phyloP scores from a whole-genome alignment of 1,140 invertebrate genomes.

The Heliothis virescens region DNA sequence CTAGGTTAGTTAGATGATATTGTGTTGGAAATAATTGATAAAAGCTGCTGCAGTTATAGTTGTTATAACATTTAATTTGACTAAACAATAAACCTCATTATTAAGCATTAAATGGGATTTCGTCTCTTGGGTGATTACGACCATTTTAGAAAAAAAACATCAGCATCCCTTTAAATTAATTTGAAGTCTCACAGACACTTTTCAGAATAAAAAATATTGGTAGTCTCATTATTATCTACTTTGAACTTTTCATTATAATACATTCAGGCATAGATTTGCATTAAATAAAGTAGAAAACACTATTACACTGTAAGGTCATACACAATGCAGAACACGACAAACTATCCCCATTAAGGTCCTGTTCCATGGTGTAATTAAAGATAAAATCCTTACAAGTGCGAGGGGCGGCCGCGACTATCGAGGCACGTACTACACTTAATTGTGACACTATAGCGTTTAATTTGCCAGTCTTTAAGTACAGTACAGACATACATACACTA shows the following conservation, averaged over 20 bases:
- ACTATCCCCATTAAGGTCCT: background rate
- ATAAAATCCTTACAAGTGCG: constrained; percentile 17
- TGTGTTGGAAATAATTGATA: background rate
- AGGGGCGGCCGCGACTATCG: background rate
- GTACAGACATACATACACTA: too few relatives aligned
- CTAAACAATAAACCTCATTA: too few relatives aligned
- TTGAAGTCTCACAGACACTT: too few relatives aligned
- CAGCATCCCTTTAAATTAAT: too few relatives aligned
- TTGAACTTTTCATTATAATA: too few relatives aligned
- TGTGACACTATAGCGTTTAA: background rate
- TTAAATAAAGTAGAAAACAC: too few relatives aligned
- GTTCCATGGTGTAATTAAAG: background rate
- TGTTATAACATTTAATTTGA: background rate
- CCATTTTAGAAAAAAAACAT: background rate
- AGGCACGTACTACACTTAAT: constrained; percentile 1
- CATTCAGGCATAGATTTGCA: too few relatives aligned
- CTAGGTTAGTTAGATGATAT: constrained; percentile 4
- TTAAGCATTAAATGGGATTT: too few relatives aligned
- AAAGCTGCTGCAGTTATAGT: too few relatives aligned
- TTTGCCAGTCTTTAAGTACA: background rate
- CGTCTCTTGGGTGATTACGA: background rate
- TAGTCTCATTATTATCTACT: too few relatives aligned
- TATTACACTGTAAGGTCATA: too few relatives aligned
- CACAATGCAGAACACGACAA: background rate
- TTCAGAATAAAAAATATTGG: too few relatives aligned